Evolutionary conservation across 2,113 vertebrate genomes (phyloP), one percentile per base, ranked within the genome.

Genomic region (Psophia crepitans): DNA sequence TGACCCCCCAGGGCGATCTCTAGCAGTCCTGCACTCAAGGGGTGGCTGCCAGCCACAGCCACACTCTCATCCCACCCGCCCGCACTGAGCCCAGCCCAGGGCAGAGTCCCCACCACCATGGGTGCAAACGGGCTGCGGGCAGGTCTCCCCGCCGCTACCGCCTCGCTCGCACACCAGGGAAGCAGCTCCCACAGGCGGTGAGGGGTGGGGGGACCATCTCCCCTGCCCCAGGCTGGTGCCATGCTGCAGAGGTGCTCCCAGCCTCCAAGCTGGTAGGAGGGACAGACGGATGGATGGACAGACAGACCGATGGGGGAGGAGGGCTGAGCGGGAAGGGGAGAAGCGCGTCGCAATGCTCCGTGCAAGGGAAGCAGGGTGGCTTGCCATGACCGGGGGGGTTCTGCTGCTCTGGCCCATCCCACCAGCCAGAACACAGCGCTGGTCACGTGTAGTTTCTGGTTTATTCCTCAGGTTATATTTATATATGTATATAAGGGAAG

Each of bases 401-500:
- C 85, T 85, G 92, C 96, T 93, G 97, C 93, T 68, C 94, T 93
- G 96, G 84, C 58, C 84, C 8, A 4, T 87, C 94, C 92, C 94
- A 86, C 95, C 94, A 96, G 94, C 92, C 93, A 85, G 95, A 84
- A 97, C 93, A 89, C 96, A 90, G 98, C 92, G 77, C 97, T 94
- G 97, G 96, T 92, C 97, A 90, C 64, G 89, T 82, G 93, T 74
- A 58, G 70, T 63, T 87, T 91, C 93, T 92, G 96, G 77, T 97
- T 96, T 97, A 97, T 96, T 98, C 96, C 96, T 97, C 79, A 61
- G 95, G 91, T 95, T 97, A 97, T 97, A 97, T 95, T 97, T 95
- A 97, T 96, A 97, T 93, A 97, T 53, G 93, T 91, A 94, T 63
- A 95, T 30, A 79, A 60, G 97, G 61, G 84, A 73, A 64, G 82